Conservation (phyloP, 2,888 invertebrate species). For the Steromphala cineraria region DNA sequence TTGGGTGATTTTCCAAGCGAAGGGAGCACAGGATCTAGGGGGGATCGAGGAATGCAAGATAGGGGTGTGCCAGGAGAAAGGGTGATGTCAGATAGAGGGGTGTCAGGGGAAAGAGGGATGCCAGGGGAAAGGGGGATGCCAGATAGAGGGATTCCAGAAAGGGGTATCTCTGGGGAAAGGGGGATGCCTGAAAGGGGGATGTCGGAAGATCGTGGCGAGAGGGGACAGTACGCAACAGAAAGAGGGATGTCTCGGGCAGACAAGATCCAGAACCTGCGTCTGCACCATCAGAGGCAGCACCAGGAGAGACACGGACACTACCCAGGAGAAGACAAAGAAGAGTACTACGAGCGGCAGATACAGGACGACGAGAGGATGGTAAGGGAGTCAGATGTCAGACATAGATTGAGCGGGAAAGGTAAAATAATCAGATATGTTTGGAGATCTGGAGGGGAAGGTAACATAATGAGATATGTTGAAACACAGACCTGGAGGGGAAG, state of each 20-base stretch:
- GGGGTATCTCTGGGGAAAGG: constrained; percentile 3
- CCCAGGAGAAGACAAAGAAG: constrained; percentile 78
- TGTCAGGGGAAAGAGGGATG: background rate
- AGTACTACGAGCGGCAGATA: constrained; percentile 65
- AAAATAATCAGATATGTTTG: no score
- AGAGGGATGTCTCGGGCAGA: constrained; percentile 68
- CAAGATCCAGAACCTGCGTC: constrained; percentile 77
- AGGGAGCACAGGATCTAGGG: background rate
- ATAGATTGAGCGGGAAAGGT: no score
- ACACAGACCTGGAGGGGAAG: background rate
- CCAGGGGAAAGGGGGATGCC: constrained; percentile 20
- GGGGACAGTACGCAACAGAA: background rate
- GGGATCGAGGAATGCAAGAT: background rate
- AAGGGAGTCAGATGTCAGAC: no score
- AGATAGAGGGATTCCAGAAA: no score
- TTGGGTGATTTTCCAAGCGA: background rate
- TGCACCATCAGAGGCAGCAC: constrained; percentile 79
- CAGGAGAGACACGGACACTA: constrained; percentile 80
- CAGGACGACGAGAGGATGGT: constrained; percentile 65
- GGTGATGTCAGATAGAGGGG: background rate
- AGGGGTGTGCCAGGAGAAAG: background rate
- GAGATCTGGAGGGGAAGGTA: no score
- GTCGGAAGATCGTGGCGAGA: constrained; percentile 11
- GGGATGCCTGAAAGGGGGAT: background rate
- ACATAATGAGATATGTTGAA: background rate